Conservation (phyloP, 35 echinoderm and acorn worm genomes). For the Holothuria glaberrima region DNA sequence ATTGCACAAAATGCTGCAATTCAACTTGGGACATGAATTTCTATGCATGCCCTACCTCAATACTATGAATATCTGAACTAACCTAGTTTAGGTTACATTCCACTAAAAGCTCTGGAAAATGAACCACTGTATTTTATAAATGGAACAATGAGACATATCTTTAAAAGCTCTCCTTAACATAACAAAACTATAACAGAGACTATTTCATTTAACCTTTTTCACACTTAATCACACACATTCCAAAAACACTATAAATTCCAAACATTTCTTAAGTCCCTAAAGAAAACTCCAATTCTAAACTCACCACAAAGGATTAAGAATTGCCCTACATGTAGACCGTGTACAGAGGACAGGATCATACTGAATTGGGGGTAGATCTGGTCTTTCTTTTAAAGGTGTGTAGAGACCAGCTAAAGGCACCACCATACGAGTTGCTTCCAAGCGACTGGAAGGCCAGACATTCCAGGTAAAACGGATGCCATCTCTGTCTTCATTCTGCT, state of each 20-base stretch:
- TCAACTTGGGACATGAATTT: no score
- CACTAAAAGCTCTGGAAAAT: no score
- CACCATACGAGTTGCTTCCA: conserved; percentile 98
- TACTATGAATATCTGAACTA: no score
- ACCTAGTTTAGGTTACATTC: no score
- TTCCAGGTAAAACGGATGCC: conserved; percentile 96
- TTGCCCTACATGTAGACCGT: conserved; percentile 89
- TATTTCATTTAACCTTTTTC: not conserved
- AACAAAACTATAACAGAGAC: no score
- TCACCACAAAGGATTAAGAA: conserved; percentile 99
- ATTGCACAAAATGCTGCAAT: no score
- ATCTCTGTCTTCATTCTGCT: conserved; percentile 89
- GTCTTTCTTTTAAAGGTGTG: conserved; percentile 93
- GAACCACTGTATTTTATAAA: no score
- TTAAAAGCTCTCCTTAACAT: no score
- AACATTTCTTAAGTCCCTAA: no score
- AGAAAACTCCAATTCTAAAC: conserved; percentile 6
- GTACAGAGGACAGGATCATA: conserved; percentile 98
- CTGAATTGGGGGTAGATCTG: conserved; percentile 93
- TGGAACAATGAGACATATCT: no score
- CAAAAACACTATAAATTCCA: not conserved
- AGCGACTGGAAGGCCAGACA: conserved; percentile 90
- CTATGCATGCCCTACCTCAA: no score
- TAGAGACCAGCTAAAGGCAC: conserved; percentile 89
- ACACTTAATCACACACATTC: not conserved